Percentiles rank a stretch among this genome's conserved stretches.
Conservation (phyloP, 2,797 vertebrate genomes). For the Heteromormyrus szaboi region DNA sequence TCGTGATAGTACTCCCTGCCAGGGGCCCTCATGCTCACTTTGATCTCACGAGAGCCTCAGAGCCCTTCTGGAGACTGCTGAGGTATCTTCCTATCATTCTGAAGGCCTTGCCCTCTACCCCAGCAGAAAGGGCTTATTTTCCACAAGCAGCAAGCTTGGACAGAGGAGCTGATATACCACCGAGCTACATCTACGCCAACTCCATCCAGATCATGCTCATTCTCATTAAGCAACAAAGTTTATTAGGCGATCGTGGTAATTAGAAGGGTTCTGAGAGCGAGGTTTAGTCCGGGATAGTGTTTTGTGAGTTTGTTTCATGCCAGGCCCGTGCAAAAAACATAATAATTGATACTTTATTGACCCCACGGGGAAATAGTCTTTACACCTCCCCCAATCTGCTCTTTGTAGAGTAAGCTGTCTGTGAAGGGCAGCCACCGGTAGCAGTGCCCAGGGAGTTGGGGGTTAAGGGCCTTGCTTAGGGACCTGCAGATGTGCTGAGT, state of each 20-base stretch:
- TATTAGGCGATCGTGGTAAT: not conserved
- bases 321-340: too few relatives aligned
- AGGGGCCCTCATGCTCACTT: not conserved
- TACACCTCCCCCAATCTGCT: too few relatives aligned
- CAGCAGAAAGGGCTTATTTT: not conserved
- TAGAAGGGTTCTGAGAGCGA: not conserved
- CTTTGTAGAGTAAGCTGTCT: too few relatives aligned
- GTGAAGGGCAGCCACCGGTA: too few relatives aligned
- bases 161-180: not conserved
- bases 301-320: too few relatives aligned
- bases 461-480: too few relatives aligned
- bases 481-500: too few relatives aligned
- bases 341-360: too few relatives aligned
- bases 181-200: not conserved
- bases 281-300: not conserved
- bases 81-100: not conserved
- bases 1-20: not conserved
- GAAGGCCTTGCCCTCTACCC: not conserved
- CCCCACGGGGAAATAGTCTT: too few relatives aligned
- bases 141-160: not conserved
- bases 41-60: not conserved
- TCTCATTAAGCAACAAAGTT: not conserved
- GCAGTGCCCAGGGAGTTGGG: too few relatives aligned
- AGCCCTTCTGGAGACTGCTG: not conserved
- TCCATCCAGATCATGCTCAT: not conserved